Base-by-base conservation (phyloP, 1,140 invertebrate species). In the Drosophila arawakana region DNA sequence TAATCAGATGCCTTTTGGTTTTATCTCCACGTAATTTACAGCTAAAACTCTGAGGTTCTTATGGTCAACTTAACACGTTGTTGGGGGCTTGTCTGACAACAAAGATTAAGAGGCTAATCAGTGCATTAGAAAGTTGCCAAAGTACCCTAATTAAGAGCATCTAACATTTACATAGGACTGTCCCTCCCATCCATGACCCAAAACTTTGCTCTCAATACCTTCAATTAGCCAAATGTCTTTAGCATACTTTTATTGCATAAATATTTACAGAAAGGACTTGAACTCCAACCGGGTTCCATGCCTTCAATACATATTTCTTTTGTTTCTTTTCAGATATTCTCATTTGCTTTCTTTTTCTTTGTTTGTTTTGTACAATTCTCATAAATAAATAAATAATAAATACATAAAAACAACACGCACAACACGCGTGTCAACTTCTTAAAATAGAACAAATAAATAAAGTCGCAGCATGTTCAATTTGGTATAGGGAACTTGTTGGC, bases 401-500 rank as follows among this genome's bases (percentile, higher is more conserved):
- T 86, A 86, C 85, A 81, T 89, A 89, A 81, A 88, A 80, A 73
- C 68, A 78, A 81, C 68, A 72, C 47, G 66, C 57, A 44, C 55
- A 60, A 35, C 13, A 44, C 25, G 70, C 70, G 78, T 58, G 62
- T 76, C 54, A 74, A 41, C 37, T 82, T 84, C 84, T 89, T 88
- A 89, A 73, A 58, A 77, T 83, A 82, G 61, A 65, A 73, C 65
- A 84, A 84, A 86, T 86, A 86, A 81, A 79, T 82, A 79, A 76
- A 60, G 43, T 76, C 68, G 61, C 68, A 66, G 41, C 52, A 62
- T 75, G 58, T 80, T 65, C 78, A 58, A 65, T 77, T 67, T 61
- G 47, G 54, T 21, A n/a, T 21, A 25, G 41, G 13, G 44, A 54
- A 39, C 66, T 44, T 43, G 63, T 7, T 41, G 7, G 21, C 59